Evolutionary conservation across 2,888 invertebrate species (phyloP).

Genomic region (Acrobasis suavella): DNA sequence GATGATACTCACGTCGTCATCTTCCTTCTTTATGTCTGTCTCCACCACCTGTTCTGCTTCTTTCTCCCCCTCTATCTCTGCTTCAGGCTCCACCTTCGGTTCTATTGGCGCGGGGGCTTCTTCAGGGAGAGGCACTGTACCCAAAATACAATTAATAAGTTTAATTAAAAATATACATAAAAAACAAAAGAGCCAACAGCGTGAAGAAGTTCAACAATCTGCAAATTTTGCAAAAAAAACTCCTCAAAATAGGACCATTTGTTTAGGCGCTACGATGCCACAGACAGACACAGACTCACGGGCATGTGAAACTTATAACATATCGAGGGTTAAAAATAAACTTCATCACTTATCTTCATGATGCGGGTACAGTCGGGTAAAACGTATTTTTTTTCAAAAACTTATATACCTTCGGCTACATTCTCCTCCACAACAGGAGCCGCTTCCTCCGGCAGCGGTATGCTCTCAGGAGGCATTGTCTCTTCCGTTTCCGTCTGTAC

Average conservation of each 20-base stretch:
- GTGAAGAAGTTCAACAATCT: too few species aligned
- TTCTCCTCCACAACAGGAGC: conserved; percentile 25
- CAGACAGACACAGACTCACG: too few species aligned
- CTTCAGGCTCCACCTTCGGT: conserved; percentile 37
- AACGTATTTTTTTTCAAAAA: too few species aligned
- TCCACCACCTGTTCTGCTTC: conserved; percentile 31
- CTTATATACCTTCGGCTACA: conserved; percentile 13
- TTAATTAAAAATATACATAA: too few species aligned
- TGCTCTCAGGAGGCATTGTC: conserved; percentile 24
- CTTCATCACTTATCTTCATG: too few species aligned
- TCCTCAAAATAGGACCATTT: too few species aligned
- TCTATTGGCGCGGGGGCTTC: conserved; percentile 37
- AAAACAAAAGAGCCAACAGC: too few species aligned
- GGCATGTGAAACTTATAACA: too few species aligned
- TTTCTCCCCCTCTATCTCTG: conserved; percentile 35
- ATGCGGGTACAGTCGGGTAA: too few species aligned
- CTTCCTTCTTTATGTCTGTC: conserved; percentile 56
- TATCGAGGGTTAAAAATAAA: too few species aligned
- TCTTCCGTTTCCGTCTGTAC: conserved; percentile 16
- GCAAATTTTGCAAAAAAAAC: too few species aligned
- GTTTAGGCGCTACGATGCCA: too few species aligned
- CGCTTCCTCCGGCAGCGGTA: conserved; percentile 40
- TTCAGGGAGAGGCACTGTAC: conserved; percentile 21
- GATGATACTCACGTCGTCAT: conserved; percentile 46
- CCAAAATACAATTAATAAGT: not conserved